Percentiles rank a stretch among this genome's conserved stretches.
Conservation (phyloP, 2,797 vertebrate genomes). For the Sebastes variabilis region DNA sequence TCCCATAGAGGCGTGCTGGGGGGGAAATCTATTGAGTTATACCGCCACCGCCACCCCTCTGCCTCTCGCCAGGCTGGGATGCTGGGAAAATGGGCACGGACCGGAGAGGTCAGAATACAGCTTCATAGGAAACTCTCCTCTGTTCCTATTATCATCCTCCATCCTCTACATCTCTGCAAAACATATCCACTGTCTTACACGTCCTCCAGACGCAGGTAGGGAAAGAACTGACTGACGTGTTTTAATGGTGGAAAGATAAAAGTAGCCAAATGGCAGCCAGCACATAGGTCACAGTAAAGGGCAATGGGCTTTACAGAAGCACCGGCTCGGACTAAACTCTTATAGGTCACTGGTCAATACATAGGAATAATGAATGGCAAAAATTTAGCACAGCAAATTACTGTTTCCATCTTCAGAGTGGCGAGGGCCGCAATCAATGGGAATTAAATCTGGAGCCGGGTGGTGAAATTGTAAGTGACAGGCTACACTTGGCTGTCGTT, state of each 20-base stretch:
- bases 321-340: constrained; percentile 19
- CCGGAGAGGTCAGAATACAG: constrained; percentile 9
- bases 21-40: constrained; percentile 38
- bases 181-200: not conserved
- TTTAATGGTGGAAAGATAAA: constrained; percentile 57
- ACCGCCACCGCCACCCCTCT: constrained; percentile 1
- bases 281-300: constrained; percentile 67
- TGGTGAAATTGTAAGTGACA: constrained; percentile 34
- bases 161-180: constrained; percentile 20
- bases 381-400: constrained; percentile 41
- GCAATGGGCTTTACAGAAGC: constrained; percentile 46
- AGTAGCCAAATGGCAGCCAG: constrained; percentile 56
- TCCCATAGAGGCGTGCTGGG: constrained; percentile 30
- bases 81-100: constrained; percentile 36
- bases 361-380: constrained; percentile 59
- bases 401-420: constrained; percentile 38
- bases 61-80: constrained; percentile 18
- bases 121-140: constrained; percentile 17
- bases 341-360: constrained; percentile 71
- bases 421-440: constrained; percentile 25
- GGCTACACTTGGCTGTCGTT: not conserved
- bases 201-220: constrained; percentile 8
- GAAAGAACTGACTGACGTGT: constrained; percentile 5
- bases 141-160: constrained; percentile 25
- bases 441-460: constrained; percentile 19